Conservation (phyloP, 2,888 invertebrate genomes). For the Athalia cordata region DNA sequence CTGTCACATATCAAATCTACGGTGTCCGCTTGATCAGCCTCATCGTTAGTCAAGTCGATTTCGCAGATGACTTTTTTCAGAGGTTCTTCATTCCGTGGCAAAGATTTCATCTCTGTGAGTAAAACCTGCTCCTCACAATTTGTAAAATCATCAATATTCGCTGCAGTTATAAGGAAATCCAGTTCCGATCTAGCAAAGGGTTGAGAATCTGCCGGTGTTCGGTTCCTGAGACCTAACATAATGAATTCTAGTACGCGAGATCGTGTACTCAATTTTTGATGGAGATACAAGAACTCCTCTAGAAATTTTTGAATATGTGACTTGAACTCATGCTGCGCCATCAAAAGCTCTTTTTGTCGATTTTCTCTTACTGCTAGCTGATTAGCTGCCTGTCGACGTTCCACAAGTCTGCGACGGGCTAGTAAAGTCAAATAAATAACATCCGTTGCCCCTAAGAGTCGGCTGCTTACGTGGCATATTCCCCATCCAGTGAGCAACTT, state of each 20-base stretch:
- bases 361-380: conserved; percentile 23
- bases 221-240: background rate
- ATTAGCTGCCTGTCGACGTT: background rate
- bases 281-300: background rate
- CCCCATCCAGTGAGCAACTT: background rate
- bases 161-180: background rate
- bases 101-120: too few species aligned
- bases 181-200: background rate
- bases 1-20: background rate
- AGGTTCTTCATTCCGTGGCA: too few species aligned
- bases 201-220: background rate
- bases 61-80: background rate
- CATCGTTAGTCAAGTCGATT: conserved; percentile 15
- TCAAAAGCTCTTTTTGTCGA: conserved; percentile 23
- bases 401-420: conserved; percentile 19
- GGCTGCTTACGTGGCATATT: background rate
- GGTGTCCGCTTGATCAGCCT: background rate
- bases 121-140: too few species aligned
- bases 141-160: too few species aligned
- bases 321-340: conserved; percentile 25
- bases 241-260: background rate
- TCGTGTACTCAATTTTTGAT: background rate
- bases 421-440: conserved; percentile 26
- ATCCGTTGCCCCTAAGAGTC: conserved; percentile 8
- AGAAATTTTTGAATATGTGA: conserved; percentile 1